These are phyloP conservation scores for Orchestia grillus DNA, from an alignment of 1,140 invertebrate species.

Conservation along the genomic window DNA sequence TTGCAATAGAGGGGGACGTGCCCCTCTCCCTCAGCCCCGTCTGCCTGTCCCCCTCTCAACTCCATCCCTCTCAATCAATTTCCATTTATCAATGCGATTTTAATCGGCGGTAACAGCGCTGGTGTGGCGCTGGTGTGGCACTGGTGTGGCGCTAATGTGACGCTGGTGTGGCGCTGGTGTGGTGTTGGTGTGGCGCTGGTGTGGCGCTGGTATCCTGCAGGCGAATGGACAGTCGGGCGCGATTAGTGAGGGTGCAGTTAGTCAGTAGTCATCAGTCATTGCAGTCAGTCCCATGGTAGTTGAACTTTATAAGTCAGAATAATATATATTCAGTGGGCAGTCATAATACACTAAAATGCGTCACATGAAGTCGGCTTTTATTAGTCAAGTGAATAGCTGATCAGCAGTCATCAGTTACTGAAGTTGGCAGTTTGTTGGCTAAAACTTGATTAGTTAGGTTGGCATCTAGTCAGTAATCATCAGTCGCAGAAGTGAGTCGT, in stretches of 20 bases:
- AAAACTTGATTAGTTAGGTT: too few species aligned
- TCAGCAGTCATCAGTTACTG: background rate
- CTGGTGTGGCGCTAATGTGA: background rate
- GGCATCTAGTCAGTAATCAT: too few species aligned
- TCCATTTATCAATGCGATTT: constrained; percentile 45
- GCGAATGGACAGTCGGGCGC: background rate
- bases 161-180: background rate
- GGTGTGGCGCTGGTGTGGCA: background rate
- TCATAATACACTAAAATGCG: background rate
- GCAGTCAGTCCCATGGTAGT: background rate
- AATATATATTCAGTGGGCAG: background rate
- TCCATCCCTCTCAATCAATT: background rate
- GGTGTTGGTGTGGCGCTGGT: background rate
- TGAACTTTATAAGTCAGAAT: background rate
- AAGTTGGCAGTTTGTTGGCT: too few species aligned
- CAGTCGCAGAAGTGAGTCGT: background rate
- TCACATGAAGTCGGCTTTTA: background rate
- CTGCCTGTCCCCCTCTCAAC: background rate
- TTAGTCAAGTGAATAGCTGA: background rate
- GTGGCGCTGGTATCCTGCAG: background rate
- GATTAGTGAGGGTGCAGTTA: background rate
- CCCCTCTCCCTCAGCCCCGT: background rate
- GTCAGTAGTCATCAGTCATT: background rate
- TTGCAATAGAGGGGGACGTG: background rate
- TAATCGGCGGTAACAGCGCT: background rate